Percentiles rank a stretch among this genome's conserved stretches.
Evolutionary conservation across 2,113 vertebrate species (phyloP).

Genomic region (Stomatorhinus ivindoensis): DNA sequence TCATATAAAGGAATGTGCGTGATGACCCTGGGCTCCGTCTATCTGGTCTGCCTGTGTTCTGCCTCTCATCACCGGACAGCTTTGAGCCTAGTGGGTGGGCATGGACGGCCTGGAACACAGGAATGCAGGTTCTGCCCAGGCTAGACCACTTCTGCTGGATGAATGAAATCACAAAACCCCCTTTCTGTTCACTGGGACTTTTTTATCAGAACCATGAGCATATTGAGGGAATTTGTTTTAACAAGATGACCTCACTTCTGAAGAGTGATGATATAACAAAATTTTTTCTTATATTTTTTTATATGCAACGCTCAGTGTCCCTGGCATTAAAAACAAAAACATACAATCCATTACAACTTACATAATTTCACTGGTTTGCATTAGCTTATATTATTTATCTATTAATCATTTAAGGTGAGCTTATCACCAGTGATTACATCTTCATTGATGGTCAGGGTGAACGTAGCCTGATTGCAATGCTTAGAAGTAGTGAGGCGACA

Average conservation of each 20-base stretch:
- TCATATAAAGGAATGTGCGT: slow-evolving; percentile 29
- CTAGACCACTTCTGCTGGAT: neutral
- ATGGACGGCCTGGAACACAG: neutral
- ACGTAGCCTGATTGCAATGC: neutral
- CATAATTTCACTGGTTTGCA: neutral
- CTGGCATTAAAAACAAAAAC: neutral
- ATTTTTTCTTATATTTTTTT: neutral
- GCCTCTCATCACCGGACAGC: neutral
- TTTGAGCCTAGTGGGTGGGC: neutral
- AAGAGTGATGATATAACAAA: neutral
- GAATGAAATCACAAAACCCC: neutral
- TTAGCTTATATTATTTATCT: neutral
- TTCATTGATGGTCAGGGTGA: neutral
- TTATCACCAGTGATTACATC: neutral
- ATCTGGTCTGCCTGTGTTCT: neutral
- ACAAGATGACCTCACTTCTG: neutral
- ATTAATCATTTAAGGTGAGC: neutral
- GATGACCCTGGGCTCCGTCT: neutral
- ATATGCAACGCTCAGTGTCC: neutral
- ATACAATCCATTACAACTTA: neutral
- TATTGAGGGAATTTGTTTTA: neutral
- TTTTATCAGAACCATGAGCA: neutral
- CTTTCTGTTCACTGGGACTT: neutral
- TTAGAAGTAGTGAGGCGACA: neutral
- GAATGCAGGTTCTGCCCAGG: neutral